Evolutionary conservation across 2,888 invertebrate species (phyloP).

Genomic region (Papilio elwesi): DNA sequence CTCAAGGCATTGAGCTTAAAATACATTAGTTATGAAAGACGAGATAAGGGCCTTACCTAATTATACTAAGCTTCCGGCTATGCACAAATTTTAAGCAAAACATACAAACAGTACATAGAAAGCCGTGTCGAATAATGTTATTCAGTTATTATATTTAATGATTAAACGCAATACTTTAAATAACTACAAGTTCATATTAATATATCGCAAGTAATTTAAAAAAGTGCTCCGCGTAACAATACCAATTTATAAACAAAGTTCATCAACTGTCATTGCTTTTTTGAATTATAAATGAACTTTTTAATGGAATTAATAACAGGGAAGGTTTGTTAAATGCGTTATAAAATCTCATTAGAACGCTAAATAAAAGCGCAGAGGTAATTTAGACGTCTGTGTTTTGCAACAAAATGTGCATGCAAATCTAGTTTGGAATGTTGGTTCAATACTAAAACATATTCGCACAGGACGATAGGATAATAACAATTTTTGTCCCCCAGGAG

Average conservation of each 20-base stretch:
- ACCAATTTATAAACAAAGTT: conserved; percentile 13
- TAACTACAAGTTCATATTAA: neutral
- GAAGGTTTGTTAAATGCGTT: conserved; percentile 14
- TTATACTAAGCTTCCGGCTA: neutral
- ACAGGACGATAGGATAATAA: conserved; percentile 15
- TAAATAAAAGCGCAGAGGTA: conserved; percentile 14
- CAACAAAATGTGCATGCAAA: conserved; percentile 23
- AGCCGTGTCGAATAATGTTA: no score
- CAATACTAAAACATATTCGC: conserved; percentile 18
- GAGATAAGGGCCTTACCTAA: neutral
- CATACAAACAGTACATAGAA: no score
- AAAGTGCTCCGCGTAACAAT: conserved; percentile 2
- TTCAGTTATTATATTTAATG: no score
- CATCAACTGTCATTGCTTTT: conserved; percentile 10
- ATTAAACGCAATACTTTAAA: no score
- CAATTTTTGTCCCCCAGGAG: conserved; percentile 33
- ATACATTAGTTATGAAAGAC: neutral
- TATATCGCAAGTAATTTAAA: neutral
- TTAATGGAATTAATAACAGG: conserved; percentile 19
- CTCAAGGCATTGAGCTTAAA: neutral
- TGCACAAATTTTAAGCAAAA: neutral
- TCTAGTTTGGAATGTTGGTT: conserved; percentile 9
- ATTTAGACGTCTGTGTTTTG: conserved; percentile 22
- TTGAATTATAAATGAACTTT: conserved; percentile 20
- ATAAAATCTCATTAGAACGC: conserved; percentile 24